A percentile compares a stretch with the other conserved stretches of the same genome.
These are phyloP conservation scores for Drosophila subobscura DNA, from an alignment of 1,140 invertebrate genomes.

Conservation along the genomic window DNA sequence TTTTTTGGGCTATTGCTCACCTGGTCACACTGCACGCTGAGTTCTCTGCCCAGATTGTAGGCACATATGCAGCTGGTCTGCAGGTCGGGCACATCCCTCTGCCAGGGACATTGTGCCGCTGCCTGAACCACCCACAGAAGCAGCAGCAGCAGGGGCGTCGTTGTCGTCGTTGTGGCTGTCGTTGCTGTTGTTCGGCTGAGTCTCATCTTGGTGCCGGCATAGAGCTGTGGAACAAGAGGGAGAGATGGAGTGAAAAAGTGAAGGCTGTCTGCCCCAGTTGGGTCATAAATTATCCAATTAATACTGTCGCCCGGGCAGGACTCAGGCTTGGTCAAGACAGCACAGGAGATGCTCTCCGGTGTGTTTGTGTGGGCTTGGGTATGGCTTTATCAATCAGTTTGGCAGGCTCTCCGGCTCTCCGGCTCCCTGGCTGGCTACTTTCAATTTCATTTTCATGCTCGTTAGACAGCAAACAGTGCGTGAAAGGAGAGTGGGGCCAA, in stretches of 20 bases:
- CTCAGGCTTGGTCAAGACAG: constrained; percentile 19
- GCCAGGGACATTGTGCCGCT: constrained; percentile 92
- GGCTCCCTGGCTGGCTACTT: constrained; percentile 27
- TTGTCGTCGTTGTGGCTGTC: constrained; percentile 39
- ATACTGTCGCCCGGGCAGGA: constrained; percentile 52
- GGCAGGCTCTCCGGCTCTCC: constrained; percentile 17
- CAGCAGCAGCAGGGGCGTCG: constrained; percentile 46
- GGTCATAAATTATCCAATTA: constrained; percentile 69
- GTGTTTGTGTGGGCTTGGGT: constrained; percentile 1
- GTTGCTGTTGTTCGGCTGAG: constrained; percentile 45
- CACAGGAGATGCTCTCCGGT: background rate
- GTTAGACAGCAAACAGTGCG: constrained; percentile 72
- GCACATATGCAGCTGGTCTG: constrained; percentile 95
- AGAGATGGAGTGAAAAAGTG: constrained; percentile 31
- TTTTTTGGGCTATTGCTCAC: constrained; percentile 64
- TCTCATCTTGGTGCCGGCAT: constrained; percentile 78
- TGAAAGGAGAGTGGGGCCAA: constrained; percentile 29
- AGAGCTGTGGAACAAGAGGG: constrained; percentile 56
- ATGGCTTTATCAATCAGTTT: constrained; percentile 71
- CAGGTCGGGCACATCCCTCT: constrained; percentile 87
- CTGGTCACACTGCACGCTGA: constrained; percentile 95
- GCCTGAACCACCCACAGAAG: constrained; percentile 38
- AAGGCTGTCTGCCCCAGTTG: constrained; percentile 51
- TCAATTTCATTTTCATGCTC: constrained; percentile 80
- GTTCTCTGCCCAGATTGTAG: constrained; percentile 90